Evolutionary conservation across 1,140 invertebrate species (phyloP).

Genomic region (Bombus impatiens): DNA sequence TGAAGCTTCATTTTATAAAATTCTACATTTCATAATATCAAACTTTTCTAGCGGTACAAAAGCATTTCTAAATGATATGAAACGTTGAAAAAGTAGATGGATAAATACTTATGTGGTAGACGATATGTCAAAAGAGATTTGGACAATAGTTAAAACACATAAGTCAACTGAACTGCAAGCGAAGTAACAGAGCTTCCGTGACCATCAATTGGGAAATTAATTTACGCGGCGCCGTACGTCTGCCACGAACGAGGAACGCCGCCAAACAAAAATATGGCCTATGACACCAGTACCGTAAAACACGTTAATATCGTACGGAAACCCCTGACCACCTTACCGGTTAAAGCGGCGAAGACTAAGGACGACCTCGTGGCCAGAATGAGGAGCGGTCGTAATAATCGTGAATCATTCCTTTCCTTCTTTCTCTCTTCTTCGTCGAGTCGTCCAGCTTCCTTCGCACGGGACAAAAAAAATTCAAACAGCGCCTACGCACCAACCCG

Average conservation of each 20-base stretch:
- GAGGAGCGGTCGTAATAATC: slow-evolving; percentile 36
- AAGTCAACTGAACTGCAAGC: background rate
- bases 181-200: background rate
- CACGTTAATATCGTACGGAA: slow-evolving; percentile 30
- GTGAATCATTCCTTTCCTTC: slow-evolving; percentile 34
- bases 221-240: background rate
- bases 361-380: background rate
- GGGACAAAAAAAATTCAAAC: background rate
- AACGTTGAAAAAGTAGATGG: background rate
- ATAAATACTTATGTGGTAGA: background rate
- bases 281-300: slow-evolving; percentile 16
- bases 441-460: background rate
- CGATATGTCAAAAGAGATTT: background rate
- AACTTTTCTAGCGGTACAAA: too few species aligned
- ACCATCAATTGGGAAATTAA: slow-evolving; percentile 9
- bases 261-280: background rate
- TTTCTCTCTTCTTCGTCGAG: background rate
- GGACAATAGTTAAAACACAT: background rate
- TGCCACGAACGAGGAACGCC: background rate
- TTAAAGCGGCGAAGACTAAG: slow-evolving; percentile 10
- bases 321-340: background rate
- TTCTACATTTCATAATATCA: too few species aligned
- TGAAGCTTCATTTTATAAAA: too few species aligned
- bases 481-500: slow-evolving; percentile 31
- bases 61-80: background rate